Evolutionary conservation across 2,888 invertebrate species (phyloP), one percentile per base, ranked within the genome.

Genomic region (Emesis furor): DNA sequence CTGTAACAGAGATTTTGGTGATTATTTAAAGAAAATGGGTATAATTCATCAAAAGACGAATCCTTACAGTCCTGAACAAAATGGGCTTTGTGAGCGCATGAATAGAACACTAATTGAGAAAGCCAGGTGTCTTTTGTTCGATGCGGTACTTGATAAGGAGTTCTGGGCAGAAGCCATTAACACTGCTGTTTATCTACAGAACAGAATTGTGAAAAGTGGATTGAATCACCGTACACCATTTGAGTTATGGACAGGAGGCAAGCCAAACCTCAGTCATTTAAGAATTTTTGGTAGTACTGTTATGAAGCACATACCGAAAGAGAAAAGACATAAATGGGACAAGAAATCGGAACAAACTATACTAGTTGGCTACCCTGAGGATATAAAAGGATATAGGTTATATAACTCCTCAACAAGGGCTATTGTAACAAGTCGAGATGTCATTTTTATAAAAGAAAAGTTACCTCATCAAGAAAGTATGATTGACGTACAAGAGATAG

Each of bases 381-480:
- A 85, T 73, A 69, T 86, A 0, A 89, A 90, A 74, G 90, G 88
- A 0, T 90, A 90, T 62, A 84, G 89, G 17, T 32, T 88, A 12
- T 83, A 85, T 71, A 73, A 87, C 62, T 84, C 85, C 4, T 59
- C 67, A 32, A 82, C 73, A 6, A 73, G 74, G 37, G 67, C 51
- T 3, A 51, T 87, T 17, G 74, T 75, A 7, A 84, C 82, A 6
- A 80, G 81, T 51, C 76, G 88, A 78, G 83, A 85, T 85, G 82
- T 86, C 7, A 51, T 77, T 17, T 77, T 88, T 32, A 80, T 79
- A 14, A 55, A 73, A 59, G 73, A 73, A 73, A 73, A 73, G 24
- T 24, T 24, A 24, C 24, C 24, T 24, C 24, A 24, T 24, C 24
- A 24, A 24, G 24, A 24, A 24, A 24, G 24, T 24, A 24, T 24